Percentiles rank a stretch among this genome's conserved stretches.
These are phyloP conservation scores for Aphyosemion australe DNA, from an alignment of 2,113 vertebrate species.

Conservation along the genomic window DNA sequence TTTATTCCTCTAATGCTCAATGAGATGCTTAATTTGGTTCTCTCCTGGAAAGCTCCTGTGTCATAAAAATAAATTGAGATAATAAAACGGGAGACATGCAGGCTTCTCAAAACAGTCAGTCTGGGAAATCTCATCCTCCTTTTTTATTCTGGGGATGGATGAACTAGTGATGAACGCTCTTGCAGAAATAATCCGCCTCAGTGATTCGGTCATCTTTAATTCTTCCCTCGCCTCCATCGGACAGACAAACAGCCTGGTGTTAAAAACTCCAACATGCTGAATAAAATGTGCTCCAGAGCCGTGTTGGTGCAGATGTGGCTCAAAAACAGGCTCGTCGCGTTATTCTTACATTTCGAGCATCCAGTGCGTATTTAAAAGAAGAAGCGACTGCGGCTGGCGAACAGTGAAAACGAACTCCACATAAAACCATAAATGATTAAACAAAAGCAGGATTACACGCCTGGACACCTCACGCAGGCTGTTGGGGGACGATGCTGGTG, in stretches of 20 bases:
- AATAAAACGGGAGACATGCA: not conserved
- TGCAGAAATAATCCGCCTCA: not conserved
- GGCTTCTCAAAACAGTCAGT: slow-evolving; percentile 8
- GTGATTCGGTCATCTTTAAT: slow-evolving; percentile 20
- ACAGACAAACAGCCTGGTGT: slow-evolving; percentile 14
- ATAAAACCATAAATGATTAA: slow-evolving; percentile 51
- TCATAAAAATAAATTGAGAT: not conserved
- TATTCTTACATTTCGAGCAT: slow-evolving; percentile 29
- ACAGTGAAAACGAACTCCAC: slow-evolving; percentile 52
- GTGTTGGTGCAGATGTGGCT: slow-evolving; percentile 14
- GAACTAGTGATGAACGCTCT: slow-evolving; percentile 2
- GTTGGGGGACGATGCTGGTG: slow-evolving; percentile 4
- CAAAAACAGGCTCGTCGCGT: not conserved
- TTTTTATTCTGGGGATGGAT: not conserved
- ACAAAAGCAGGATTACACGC: slow-evolving; percentile 57
- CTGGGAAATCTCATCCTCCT: not conserved
- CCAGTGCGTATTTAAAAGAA: slow-evolving; percentile 35
- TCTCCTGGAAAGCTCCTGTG: slow-evolving; percentile 7
- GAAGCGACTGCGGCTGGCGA: slow-evolving; percentile 50
- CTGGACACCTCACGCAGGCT: slow-evolving; percentile 32
- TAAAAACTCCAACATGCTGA: slow-evolving; percentile 9
- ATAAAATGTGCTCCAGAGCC: slow-evolving; percentile 36
- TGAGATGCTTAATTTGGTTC: slow-evolving; percentile 11
- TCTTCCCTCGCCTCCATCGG: not conserved
- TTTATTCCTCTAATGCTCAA: slow-evolving; percentile 38